These are phyloP conservation scores for Alectura lathami DNA, from an alignment of 2,113 vertebrate genomes.

Conservation along the genomic window DNA sequence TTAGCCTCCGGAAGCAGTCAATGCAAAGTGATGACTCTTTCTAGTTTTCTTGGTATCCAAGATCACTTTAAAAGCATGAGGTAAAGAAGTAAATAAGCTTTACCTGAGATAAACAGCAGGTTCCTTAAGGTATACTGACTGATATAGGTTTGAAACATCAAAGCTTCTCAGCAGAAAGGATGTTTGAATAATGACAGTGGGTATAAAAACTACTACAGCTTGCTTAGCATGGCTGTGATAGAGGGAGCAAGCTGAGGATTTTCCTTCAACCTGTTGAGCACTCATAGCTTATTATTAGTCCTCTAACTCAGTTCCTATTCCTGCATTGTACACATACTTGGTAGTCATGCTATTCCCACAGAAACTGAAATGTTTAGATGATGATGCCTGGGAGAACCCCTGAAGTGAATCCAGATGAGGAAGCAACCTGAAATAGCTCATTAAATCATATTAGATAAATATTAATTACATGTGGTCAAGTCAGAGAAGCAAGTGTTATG, in stretches of 20 bases:
- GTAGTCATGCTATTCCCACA: neutral
- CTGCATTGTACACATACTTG: neutral
- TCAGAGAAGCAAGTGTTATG: neutral
- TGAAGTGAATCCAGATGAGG: neutral
- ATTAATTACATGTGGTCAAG: neutral
- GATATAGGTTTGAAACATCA: neutral
- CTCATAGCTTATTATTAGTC: neutral
- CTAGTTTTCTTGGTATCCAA: neutral
- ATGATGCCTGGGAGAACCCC: neutral
- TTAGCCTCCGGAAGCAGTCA: neutral
- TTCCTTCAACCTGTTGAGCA: neutral
- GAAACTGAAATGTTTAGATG: neutral
- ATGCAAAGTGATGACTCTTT: neutral
- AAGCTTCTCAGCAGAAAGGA: neutral
- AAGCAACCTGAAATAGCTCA: neutral
- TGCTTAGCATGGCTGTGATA: neutral
- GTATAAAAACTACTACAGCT: neutral
- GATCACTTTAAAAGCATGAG: neutral
- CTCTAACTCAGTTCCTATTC: neutral
- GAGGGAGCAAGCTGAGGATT: neutral
- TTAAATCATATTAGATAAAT: neutral
- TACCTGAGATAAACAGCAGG: neutral
- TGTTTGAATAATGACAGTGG: neutral
- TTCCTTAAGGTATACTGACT: neutral
- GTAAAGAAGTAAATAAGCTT: neutral